Evolutionary conservation across 2,888 invertebrate species (phyloP).

Genomic region (Lottia gigantea): DNA sequence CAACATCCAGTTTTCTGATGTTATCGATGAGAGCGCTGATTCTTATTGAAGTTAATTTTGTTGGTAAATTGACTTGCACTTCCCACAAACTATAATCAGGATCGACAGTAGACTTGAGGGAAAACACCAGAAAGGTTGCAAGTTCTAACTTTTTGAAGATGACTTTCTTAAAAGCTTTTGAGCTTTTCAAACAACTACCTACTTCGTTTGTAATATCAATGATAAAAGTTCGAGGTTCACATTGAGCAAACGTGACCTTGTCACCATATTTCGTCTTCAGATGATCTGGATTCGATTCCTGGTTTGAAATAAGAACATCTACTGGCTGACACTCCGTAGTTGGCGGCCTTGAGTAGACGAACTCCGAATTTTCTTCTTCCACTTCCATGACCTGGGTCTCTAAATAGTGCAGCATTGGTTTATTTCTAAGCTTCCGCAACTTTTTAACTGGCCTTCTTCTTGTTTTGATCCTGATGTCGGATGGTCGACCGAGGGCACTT

Average conservation of each 20-base stretch:
- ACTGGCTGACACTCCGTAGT: neutral
- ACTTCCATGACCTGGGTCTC: too few relatives aligned
- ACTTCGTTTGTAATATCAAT: conserved; percentile 39
- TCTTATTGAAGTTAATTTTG: conserved; percentile 15
- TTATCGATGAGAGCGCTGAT: conserved; percentile 2
- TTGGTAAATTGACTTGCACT: conserved; percentile 24
- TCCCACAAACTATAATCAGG: conserved; percentile 22
- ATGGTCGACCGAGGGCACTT: too few relatives aligned
- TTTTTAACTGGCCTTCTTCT: too few relatives aligned
- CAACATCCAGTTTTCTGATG: neutral
- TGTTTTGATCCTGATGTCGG: too few relatives aligned
- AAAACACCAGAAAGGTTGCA: conserved; percentile 25
- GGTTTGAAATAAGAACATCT: neutral
- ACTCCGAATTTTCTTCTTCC: too few relatives aligned
- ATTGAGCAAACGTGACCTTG: conserved; percentile 21
- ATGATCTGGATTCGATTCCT: neutral
- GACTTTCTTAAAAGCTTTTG: neutral
- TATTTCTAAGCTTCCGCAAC: neutral
- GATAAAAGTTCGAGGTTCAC: conserved; percentile 43
- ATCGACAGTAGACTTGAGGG: conserved; percentile 25
- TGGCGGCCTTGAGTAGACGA: too few relatives aligned
- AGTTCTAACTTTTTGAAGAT: neutral
- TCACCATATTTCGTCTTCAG: neutral
- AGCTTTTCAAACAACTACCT: conserved; percentile 11
- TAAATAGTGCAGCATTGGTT: neutral